Evolutionary conservation across 2,797 vertebrate species (phyloP), one percentile per base, ranked within the genome.

Genomic region (Pteronotus mesoamericanus): DNA sequence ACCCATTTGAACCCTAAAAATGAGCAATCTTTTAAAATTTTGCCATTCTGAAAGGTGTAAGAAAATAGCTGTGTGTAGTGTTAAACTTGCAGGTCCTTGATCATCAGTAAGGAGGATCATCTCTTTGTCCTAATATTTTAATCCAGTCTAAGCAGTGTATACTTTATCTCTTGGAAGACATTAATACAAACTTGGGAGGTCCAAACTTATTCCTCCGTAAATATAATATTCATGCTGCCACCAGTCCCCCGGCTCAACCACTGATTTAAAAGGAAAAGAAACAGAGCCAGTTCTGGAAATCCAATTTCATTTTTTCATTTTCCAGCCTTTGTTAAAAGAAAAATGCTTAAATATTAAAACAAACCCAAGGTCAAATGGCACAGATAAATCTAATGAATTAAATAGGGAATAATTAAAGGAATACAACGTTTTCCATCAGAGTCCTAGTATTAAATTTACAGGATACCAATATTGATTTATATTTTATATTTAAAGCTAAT

Each of bases 401-500:
- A 84, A 85, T 14, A 46, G 26, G 34, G 19, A 95, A 39, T 61
- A 83, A 92, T 68, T 46, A 92, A 95, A 94, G 44, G 6, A 91
- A 80, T 83, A 32, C 21, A 72, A 57, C 11, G 26, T 53, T 91
- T 97, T 78, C 22, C 78, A 37, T 74, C 37, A 89, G 19, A 78
- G 19, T 74, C 19, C 10, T 66, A 78, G 29, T 90, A 22, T 57
- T 95, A 71, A 77, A 88, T 18, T 29, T 74, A 53, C n/a, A 93
- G 39, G 39, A 44, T 69, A 57, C 48, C 39, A 10, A 1, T 74
- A 37, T 39, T 55, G 48, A 55, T 42, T 75, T 82, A 82, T 44
- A 34, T 29, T 91, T 46, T 93, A 66, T 34, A 61, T 69, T 95
- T 87, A 89, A 90, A 92, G 59, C 21, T 83, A 84, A 61, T 89